These are phyloP conservation scores for Orchestes rusci DNA, from an alignment of 2,888 invertebrate species.

Conservation along the genomic window DNA sequence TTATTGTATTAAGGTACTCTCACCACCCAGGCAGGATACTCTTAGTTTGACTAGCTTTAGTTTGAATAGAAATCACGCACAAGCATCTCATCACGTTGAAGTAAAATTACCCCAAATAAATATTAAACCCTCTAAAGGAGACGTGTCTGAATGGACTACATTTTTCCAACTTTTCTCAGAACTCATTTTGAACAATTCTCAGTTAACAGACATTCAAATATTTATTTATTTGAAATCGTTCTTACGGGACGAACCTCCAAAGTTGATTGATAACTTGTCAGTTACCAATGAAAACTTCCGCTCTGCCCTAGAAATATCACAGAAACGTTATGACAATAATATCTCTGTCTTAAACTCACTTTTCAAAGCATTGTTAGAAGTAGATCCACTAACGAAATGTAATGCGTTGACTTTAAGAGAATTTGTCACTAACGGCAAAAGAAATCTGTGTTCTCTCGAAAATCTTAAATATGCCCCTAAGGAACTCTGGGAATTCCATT, in stretches of 20 bases:
- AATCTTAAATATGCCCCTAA: conserved; percentile 7
- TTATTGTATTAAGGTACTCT: too few species aligned
- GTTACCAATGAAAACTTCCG: conserved; percentile 8
- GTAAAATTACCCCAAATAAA: conserved; percentile 2
- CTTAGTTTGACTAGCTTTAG: too few species aligned
- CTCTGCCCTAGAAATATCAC: conserved; percentile 7
- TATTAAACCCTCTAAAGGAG: conserved; percentile 5
- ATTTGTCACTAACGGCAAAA: conserved; percentile 11
- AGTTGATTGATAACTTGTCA: not conserved
- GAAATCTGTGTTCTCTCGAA: conserved; percentile 9
- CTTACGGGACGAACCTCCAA: not conserved
- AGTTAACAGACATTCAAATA: not conserved
- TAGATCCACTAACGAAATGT: conserved; percentile 5
- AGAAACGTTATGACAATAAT: conserved; percentile 6
- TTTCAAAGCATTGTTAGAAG: conserved; percentile 2
- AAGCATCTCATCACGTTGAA: too few species aligned
- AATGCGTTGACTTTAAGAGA: conserved; percentile 11
- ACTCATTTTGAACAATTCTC: not conserved
- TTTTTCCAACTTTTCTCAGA: conserved; percentile 4
- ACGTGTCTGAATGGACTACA: conserved; percentile 3
- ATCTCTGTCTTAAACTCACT: conserved; percentile 1
- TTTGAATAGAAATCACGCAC: too few species aligned
- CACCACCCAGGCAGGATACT: too few species aligned
- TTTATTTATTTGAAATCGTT: conserved; percentile 2
- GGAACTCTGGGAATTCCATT: conserved; percentile 9